Percentiles rank a stretch among this genome's conserved stretches.
These are phyloP conservation scores for Gymnarchus niloticus DNA, from an alignment of 2,113 vertebrate genomes.

Conservation along the genomic window DNA sequence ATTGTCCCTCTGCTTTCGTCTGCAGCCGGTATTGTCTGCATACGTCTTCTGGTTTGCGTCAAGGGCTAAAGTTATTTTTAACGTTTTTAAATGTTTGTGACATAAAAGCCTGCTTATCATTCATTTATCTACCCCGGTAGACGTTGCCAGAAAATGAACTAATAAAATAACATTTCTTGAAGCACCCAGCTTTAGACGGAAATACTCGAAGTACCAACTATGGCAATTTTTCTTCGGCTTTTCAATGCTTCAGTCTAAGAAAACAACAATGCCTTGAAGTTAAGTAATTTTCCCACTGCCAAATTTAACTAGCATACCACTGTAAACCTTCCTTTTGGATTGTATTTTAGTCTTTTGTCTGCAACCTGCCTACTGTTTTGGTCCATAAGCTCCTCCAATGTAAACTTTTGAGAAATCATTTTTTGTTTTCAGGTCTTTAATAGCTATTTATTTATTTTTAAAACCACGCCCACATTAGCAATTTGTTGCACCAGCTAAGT, in stretches of 20 bases:
- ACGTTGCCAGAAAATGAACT: too few relatives aligned
- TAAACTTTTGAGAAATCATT: neutral
- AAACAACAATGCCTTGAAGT: neutral
- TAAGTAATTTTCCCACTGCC: neutral
- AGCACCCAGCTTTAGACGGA: neutral
- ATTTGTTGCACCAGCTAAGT: neutral
- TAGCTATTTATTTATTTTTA: neutral
- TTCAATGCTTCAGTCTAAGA: neutral
- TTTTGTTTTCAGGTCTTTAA: neutral
- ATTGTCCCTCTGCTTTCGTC: neutral
- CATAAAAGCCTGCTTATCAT: neutral
- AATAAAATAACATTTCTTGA: too few relatives aligned
- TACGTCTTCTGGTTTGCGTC: too few relatives aligned
- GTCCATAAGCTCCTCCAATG: neutral
- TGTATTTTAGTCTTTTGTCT: neutral
- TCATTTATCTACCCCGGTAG: too few relatives aligned
- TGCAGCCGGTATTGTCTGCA: neutral
- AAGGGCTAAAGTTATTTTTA: too few relatives aligned
- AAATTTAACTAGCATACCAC: neutral
- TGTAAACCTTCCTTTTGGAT: neutral
- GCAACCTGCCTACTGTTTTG: neutral
- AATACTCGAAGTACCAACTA: neutral
- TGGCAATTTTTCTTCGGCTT: neutral
- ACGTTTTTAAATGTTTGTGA: neutral
- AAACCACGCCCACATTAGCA: too few relatives aligned